Percentiles rank a stretch among this genome's conserved stretches.
phyloP scores from a whole-genome alignment of 2,113 vertebrate genomes.

The Eubucco bourcierii region DNA sequence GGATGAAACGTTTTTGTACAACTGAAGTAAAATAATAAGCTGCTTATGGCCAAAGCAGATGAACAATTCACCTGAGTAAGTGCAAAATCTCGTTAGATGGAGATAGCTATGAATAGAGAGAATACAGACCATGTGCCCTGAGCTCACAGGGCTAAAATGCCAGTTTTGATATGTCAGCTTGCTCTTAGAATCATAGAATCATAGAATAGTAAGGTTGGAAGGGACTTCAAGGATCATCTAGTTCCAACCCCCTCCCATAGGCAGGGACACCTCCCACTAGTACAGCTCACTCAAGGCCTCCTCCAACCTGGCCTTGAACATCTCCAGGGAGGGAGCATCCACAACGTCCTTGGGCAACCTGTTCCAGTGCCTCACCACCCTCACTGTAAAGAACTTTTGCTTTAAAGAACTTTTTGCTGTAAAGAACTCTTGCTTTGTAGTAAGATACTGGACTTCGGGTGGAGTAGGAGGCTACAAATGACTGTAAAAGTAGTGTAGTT shows the following conservation, averaged over 20 bases:
- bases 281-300: too few species aligned
- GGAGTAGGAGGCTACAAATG: background rate
- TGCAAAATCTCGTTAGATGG: slow-evolving; percentile 41
- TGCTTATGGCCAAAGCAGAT: slow-evolving; percentile 8
- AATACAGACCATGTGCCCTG: background rate
- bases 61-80: slow-evolving; percentile 36
- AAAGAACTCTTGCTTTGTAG: background rate
- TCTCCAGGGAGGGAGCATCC: too few species aligned
- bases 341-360: too few species aligned
- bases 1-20: background rate
- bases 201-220: too few species aligned
- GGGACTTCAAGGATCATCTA: too few species aligned
- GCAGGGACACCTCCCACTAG: too few species aligned
- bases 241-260: too few species aligned
- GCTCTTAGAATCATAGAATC: too few species aligned
- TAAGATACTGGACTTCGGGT: background rate
- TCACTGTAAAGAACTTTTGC: too few species aligned
- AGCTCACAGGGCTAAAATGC: background rate
- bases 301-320: too few species aligned
- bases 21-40: slow-evolving; percentile 31
- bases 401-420: too few species aligned
- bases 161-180: background rate
- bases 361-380: too few species aligned
- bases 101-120: background rate
- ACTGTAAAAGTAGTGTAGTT: background rate